phyloP scores from a whole-genome alignment of 1,140 invertebrate species.

The Euglossa dilemma region DNA sequence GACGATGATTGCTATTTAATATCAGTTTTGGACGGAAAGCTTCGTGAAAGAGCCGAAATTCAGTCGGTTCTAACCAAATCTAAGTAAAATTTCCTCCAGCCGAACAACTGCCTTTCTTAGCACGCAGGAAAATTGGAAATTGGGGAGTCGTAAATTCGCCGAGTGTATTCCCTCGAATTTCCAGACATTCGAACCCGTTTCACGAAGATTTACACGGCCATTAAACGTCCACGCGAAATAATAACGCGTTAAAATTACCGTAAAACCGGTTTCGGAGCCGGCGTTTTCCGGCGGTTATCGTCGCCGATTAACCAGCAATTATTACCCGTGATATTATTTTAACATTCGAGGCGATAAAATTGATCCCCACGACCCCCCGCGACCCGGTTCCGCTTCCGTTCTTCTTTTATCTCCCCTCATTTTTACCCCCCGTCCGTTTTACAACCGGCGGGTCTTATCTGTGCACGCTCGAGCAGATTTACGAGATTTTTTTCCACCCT shows the following conservation, averaged over 20 bases:
- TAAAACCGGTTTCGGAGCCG: neutral
- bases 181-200: neutral
- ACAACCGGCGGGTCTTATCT: neutral
- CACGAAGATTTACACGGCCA: neutral
- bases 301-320: neutral
- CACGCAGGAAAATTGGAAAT: neutral
- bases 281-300: neutral
- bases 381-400: neutral
- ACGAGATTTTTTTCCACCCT: neutral
- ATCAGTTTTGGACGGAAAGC: too few relatives aligned
- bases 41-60: too few relatives aligned
- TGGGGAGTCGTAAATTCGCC: neutral
- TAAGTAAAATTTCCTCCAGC: too few relatives aligned
- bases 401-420: neutral
- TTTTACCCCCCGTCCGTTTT: neutral
- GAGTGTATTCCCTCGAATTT: neutral
- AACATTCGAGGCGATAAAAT: neutral
- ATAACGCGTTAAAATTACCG: slow-evolving; percentile 11
- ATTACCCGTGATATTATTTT: slow-evolving; percentile 1
- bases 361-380: neutral
- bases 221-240: slow-evolving; percentile 1
- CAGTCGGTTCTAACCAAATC: neutral
- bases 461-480: neutral
- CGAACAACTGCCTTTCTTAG: too few relatives aligned
- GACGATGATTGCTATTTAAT: too few relatives aligned